Percentiles rank a stretch among this genome's conserved stretches.
phyloP scores from a whole-genome alignment of 2,113 vertebrate species.

The Actinemys pallida region DNA sequence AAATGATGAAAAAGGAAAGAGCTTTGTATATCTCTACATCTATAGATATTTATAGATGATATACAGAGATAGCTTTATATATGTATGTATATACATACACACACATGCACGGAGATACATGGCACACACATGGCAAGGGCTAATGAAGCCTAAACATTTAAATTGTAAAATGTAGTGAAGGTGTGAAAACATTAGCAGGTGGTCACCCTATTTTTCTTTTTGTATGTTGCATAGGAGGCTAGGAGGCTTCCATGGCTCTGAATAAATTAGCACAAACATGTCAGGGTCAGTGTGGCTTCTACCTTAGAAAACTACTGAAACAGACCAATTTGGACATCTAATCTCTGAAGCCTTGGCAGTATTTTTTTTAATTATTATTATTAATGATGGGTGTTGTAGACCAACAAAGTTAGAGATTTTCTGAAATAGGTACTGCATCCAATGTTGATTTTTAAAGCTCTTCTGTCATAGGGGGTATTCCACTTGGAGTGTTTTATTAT shows the following conservation, averaged over 20 bases:
- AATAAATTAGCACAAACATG: background rate
- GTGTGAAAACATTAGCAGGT: background rate
- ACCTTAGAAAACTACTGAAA: background rate
- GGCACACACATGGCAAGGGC: too few relatives aligned
- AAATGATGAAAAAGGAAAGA: background rate
- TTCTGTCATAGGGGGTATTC: background rate
- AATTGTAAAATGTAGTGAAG: background rate
- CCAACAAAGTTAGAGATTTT: background rate
- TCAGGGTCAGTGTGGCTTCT: background rate
- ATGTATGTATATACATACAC: too few relatives aligned
- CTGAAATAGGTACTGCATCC: background rate
- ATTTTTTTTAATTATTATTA: background rate
- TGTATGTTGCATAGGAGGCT: background rate
- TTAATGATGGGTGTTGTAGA: rapidly evolving
- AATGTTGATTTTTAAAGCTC: background rate
- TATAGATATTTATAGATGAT: too few relatives aligned
- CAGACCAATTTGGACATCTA: background rate
- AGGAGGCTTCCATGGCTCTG: background rate
- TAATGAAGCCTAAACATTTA: background rate
- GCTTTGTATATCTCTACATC: too few relatives aligned
- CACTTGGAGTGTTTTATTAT: too few relatives aligned
- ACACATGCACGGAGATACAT: too few relatives aligned
- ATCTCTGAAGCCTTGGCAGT: background rate
- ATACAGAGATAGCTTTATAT: too few relatives aligned
- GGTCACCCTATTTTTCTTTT: background rate